A percentile compares a stretch with the other conserved stretches of the same genome.
Evolutionary conservation across 2,888 invertebrate genomes (phyloP).

Genomic region (Cheilosia grossa): DNA sequence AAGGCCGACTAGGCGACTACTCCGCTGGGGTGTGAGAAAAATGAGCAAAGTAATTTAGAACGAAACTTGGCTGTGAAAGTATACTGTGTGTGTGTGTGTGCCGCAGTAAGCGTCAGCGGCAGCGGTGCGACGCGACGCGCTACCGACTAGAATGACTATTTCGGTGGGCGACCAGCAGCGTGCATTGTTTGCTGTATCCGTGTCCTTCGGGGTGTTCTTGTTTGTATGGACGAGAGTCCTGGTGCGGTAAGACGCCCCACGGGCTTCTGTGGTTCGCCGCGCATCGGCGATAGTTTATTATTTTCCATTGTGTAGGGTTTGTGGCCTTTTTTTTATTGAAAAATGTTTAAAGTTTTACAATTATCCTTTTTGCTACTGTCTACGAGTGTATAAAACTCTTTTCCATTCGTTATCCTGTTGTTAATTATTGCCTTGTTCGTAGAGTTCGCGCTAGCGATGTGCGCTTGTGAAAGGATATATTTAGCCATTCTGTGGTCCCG

Average conservation of each 20-base stretch:
- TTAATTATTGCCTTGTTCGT: slow-evolving; percentile 57
- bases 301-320: slow-evolving; percentile 58
- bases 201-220: slow-evolving; percentile 58
- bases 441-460: slow-evolving; percentile 20
- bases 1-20: not conserved
- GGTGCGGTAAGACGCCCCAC: slow-evolving; percentile 24
- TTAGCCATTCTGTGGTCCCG: slow-evolving; percentile 64
- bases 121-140: slow-evolving; percentile 19
- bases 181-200: slow-evolving; percentile 64
- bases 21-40: slow-evolving; percentile 31
- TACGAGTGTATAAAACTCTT: not conserved
- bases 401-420: slow-evolving; percentile 59
- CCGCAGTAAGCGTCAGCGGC: not conserved
- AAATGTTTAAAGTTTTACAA: slow-evolving; percentile 71
- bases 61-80: slow-evolving; percentile 52
- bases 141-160: not conserved
- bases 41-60: slow-evolving; percentile 57
- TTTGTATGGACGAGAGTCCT: slow-evolving; percentile 57
- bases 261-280: slow-evolving; percentile 65
- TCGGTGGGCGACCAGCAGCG: not conserved
- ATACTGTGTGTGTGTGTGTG: not conserved
- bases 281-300: slow-evolving; percentile 69
- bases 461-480: slow-evolving; percentile 56
- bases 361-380: slow-evolving; percentile 36
- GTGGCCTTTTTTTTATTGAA: slow-evolving; percentile 51